phyloP scores from a whole-genome alignment of 2,888 invertebrate species.

The Leistus spinibarbis region DNA sequence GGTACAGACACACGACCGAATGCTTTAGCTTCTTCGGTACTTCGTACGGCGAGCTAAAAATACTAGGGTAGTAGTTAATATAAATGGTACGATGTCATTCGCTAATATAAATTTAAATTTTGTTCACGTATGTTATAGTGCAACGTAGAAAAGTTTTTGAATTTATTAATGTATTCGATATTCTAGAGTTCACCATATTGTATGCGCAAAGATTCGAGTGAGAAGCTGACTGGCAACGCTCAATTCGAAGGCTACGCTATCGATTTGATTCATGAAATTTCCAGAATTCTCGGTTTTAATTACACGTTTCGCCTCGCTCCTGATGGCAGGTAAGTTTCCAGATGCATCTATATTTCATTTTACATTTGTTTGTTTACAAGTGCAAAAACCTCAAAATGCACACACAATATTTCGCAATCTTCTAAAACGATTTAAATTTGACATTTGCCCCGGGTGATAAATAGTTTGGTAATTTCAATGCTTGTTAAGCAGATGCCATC shows the following conservation, averaged over 20 bases:
- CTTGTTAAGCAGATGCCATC: neutral
- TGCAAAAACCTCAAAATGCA: too few species aligned
- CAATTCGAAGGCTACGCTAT: constrained; percentile 95
- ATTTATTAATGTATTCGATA: neutral
- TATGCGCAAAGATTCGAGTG: constrained; percentile 88
- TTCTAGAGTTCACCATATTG: constrained; percentile 92
- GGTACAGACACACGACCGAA: too few species aligned
- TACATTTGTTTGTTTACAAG: neutral
- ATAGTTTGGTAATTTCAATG: neutral
- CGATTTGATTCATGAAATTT: constrained; percentile 92
- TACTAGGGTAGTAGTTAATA: too few species aligned
- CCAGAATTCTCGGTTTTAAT: constrained; percentile 84
- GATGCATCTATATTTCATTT: too few species aligned
- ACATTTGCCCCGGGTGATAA: neutral
- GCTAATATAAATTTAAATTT: too few species aligned
- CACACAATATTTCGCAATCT: too few species aligned
- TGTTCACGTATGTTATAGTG: neutral
- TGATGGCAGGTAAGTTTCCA: constrained; percentile 66
- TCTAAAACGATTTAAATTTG: too few species aligned
- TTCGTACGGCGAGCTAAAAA: too few species aligned
- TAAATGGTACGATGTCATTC: too few species aligned
- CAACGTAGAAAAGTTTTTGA: neutral
- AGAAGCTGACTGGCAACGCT: constrained; percentile 84
- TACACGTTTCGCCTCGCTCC: constrained; percentile 85
- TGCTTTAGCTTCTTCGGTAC: too few species aligned